Evolutionary conservation across 2,797 vertebrate species (phyloP), one percentile per base, ranked within the genome.

Genomic region (Hydrophis major): DNA sequence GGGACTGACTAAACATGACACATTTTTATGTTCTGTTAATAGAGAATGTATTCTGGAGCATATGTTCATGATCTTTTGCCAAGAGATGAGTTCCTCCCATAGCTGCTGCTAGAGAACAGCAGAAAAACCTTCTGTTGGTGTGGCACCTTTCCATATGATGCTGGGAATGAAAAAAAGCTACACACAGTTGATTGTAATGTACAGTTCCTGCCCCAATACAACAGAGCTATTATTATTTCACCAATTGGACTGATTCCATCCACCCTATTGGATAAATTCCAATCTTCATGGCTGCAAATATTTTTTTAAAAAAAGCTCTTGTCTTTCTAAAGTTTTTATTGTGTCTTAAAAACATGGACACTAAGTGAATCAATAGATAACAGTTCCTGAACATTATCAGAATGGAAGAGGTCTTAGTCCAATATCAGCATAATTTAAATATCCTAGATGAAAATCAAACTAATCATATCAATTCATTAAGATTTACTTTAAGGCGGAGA

Each of bases 1-100:
- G 4, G n/a, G 86, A 2, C 60, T 92, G 47, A 92, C 59, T 87
- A 66, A 69, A 92, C 50, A 56, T 69, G 91, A 42, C 50, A 88
- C 50, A 69, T 87, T 4, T 92, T 66, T 87, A 88, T 56, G 60
- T 92, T 87, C 86, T 66, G 32, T 87, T 87, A 37, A 56, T 66
- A 27, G 91, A 42, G 66, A 92, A 88, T 87, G 86, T 56, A 92
- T 92, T 87, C n/a, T 88, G 13, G 50, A 87, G n/a, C 60, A 69
- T 92, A 92, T 88, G 86, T 55, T 88, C 59, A 92, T 92, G 47
- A 92, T 37, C n/a, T 88, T 60, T 92, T 53, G 87, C 50, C n/a
- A 66, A 66, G 50, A 53, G 7, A 32, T 32, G 55, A 37, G 22
- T 66, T 87, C 16, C n/a, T 66, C 57, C 60, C 63, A 32, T 87